Percentiles rank a stretch among this genome's conserved stretches.
phyloP scores from a whole-genome alignment of 2,113 vertebrate genomes.

The Brachionichthys hirsutus region DNA sequence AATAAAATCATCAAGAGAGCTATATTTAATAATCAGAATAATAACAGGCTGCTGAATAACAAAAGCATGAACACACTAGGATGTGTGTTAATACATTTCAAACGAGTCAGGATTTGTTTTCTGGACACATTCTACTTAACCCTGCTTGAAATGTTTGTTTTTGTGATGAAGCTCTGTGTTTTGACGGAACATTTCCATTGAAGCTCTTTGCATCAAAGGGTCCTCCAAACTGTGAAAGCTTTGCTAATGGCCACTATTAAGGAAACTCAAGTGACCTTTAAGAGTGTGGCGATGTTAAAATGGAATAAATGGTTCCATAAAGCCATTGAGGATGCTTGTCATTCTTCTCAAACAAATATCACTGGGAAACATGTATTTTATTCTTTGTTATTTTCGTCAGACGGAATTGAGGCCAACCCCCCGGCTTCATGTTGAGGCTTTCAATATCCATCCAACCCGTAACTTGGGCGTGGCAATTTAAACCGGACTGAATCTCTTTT shows the following conservation, averaged over 20 bases:
- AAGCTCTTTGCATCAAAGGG: constrained; percentile 48
- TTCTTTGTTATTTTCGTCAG: constrained; percentile 59
- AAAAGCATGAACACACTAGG: constrained; percentile 13
- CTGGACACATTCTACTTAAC: constrained; percentile 56
- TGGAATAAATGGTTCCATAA: constrained; percentile 73
- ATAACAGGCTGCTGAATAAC: constrained; percentile 27
- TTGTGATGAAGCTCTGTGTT: constrained; percentile 22
- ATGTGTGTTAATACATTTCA: constrained; percentile 45
- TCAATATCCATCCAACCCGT: constrained; percentile 46
- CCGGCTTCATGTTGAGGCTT: constrained; percentile 41
- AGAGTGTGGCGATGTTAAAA: constrained; percentile 64
- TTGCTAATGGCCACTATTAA: constrained; percentile 66
- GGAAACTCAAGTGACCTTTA: constrained; percentile 60
- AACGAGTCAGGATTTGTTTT: constrained; percentile 30
- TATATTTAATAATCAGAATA: constrained; percentile 21
- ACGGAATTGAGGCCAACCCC: constrained; percentile 33
- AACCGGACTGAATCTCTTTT: constrained; percentile 56
- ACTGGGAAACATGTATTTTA: constrained; percentile 56
- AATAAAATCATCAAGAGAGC: constrained; percentile 7
- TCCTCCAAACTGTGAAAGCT: constrained; percentile 50
- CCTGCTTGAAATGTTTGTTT: constrained; percentile 58
- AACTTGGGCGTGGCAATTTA: constrained; percentile 50
- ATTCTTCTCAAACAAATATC: constrained; percentile 35
- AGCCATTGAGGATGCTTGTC: constrained; percentile 57
- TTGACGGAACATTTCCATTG: constrained; percentile 21